Percentiles rank a stretch among this genome's conserved stretches.
Evolutionary conservation across 2,888 invertebrate species (phyloP).

Genomic region (Luperina testacea): DNA sequence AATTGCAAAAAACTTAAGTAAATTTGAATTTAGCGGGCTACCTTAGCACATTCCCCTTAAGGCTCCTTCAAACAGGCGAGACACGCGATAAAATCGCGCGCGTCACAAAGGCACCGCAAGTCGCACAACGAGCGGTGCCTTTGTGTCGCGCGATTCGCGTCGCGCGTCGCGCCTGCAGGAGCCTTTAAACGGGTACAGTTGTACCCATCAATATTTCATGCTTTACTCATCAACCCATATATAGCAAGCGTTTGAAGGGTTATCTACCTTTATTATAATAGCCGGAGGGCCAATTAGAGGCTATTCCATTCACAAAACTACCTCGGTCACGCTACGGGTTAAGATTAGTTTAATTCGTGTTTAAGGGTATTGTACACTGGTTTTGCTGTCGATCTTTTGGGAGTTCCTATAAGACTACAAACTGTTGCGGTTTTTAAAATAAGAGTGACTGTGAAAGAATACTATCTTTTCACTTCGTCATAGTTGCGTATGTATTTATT

Average conservation of each 20-base stretch:
- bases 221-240: slow-evolving; percentile 55
- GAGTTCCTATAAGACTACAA: too few species aligned
- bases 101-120: too few species aligned
- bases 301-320: slow-evolving; percentile 86
- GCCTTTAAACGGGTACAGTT: slow-evolving; percentile 34
- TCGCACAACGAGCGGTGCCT: too few species aligned
- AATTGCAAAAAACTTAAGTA: background rate
- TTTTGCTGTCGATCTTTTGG: background rate
- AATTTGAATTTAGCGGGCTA: background rate
- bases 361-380: slow-evolving; percentile 66
- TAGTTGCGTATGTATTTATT: too few species aligned
- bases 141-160: too few species aligned
- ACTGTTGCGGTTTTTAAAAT: too few species aligned
- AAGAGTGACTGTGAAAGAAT: too few species aligned
- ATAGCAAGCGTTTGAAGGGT: slow-evolving; percentile 66
- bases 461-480: too few species aligned
- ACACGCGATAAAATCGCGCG: too few species aligned
- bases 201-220: slow-evolving; percentile 48
- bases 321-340: slow-evolving; percentile 78
- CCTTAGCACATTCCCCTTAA: background rate
- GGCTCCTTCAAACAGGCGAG: too few species aligned
- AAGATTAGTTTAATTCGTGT: slow-evolving; percentile 73
- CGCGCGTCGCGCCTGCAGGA: too few species aligned
- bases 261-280: slow-evolving; percentile 73
- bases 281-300: slow-evolving; percentile 82